Evolutionary conservation across 2,888 invertebrate genomes (phyloP).

Genomic region (Clostera curtula): DNA sequence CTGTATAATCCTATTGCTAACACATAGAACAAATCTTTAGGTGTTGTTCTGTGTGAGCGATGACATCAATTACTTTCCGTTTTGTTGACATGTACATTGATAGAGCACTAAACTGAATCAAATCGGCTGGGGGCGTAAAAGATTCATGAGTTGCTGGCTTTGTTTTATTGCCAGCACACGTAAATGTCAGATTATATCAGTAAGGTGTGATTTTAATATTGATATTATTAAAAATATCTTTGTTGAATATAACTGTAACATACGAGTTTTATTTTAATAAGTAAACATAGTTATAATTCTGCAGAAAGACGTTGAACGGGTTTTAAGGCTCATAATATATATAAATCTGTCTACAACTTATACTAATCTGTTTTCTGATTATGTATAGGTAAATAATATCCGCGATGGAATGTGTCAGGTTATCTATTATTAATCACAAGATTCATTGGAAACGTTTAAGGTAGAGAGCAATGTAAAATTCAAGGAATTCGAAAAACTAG

Average conservation of each 20-base stretch:
- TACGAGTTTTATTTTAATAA: constrained; percentile 45
- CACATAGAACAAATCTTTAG: neutral
- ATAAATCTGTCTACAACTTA: no score
- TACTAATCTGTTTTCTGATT: no score
- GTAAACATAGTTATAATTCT: no score
- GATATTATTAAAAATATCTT: constrained; percentile 40
- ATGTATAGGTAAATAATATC: no score
- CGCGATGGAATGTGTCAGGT: no score
- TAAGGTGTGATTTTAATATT: constrained; percentile 39
- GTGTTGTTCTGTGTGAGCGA: constrained; percentile 6
- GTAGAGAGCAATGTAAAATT: no score
- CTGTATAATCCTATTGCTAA: neutral
- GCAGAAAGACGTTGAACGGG: no score
- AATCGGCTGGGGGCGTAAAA: constrained; percentile 22
- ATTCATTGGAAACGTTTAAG: no score
- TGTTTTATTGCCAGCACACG: constrained; percentile 20
- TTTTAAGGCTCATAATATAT: no score
- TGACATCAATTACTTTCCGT: constrained; percentile 9
- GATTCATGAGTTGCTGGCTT: constrained; percentile 13
- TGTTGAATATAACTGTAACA: constrained; percentile 53
- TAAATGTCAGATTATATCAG: constrained; percentile 37
- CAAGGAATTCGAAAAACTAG: no score
- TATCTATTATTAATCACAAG: no score
- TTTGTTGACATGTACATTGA: constrained; percentile 11
- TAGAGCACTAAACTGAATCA: constrained; percentile 11